phyloP scores from a whole-genome alignment of 2,888 invertebrate genomes.

The Cheilosia grossa region DNA sequence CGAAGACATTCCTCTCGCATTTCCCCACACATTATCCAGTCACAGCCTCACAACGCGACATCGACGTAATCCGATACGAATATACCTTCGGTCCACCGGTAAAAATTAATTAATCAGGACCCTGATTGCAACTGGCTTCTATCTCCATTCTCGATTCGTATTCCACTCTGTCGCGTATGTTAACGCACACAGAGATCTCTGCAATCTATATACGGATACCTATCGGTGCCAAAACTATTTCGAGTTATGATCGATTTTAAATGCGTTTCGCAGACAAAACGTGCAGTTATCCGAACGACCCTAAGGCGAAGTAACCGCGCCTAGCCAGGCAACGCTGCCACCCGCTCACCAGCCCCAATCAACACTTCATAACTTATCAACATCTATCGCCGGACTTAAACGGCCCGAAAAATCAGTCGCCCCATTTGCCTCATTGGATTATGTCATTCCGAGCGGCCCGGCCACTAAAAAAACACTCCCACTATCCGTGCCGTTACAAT shows the following conservation, averaged over 20 bases:
- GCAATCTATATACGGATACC: constrained; percentile 5
- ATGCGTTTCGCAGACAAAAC: constrained; percentile 56
- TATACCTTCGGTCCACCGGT: constrained; percentile 33
- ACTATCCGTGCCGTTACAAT: constrained; percentile 40
- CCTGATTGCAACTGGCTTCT: constrained; percentile 30
- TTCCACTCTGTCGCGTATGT: neutral
- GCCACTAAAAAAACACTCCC: constrained; percentile 42
- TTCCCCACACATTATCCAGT: neutral
- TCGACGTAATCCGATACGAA: constrained; percentile 50
- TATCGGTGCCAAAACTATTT: constrained; percentile 60
- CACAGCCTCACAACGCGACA: neutral
- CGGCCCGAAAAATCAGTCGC: constrained; percentile 66
- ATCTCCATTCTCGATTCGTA: constrained; percentile 29
- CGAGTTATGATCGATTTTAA: constrained; percentile 72
- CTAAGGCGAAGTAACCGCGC: constrained; percentile 63
- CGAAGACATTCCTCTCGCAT: constrained; percentile 47
- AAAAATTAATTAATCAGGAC: constrained; percentile 74
- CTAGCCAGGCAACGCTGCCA: constrained; percentile 5
- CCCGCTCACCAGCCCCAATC: constrained; percentile 41
- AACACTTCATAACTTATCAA: constrained; percentile 69
- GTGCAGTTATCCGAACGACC: constrained; percentile 33
- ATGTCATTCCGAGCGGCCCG: constrained; percentile 59
- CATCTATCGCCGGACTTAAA: constrained; percentile 57
- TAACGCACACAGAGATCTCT: constrained; percentile 14
- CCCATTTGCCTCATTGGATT: constrained; percentile 70